A percentile compares a stretch with the other conserved stretches of the same genome.
Evolutionary conservation across 2,888 invertebrate genomes (phyloP).

Genomic region (Pyrocoelia pectoralis): DNA sequence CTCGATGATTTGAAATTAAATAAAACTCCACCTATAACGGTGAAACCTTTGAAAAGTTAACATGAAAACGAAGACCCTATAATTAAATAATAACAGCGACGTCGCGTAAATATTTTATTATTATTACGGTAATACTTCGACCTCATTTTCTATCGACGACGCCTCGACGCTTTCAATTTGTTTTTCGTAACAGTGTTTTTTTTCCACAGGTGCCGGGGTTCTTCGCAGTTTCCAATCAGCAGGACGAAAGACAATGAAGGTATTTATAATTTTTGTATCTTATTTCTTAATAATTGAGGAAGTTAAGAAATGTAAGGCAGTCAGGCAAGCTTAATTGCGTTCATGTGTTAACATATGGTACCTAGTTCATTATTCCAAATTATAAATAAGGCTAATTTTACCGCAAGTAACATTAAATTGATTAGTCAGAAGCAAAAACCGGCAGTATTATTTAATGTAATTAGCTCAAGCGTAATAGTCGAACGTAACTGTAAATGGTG

Average conservation of each 20-base stretch:
- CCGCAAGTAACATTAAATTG: not conserved
- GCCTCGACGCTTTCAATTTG: not conserved
- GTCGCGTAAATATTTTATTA: too few species aligned
- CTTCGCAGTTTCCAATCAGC: not conserved
- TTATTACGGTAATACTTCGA: not conserved
- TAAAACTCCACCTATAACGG: too few species aligned
- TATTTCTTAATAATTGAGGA: too few species aligned
- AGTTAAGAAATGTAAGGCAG: too few species aligned
- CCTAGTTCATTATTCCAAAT: not conserved
- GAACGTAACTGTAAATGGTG: not conserved
- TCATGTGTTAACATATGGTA: not conserved
- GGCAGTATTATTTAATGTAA: not conserved
- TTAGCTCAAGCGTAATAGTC: not conserved
- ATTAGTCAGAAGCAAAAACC: not conserved
- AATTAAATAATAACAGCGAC: too few species aligned
- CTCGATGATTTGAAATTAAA: too few species aligned
- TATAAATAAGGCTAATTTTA: not conserved
- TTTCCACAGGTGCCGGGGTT: not conserved
- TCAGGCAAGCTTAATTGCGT: not conserved
- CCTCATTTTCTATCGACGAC: conserved; percentile 1
- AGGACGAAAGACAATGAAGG: not conserved
- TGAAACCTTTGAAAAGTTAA: too few species aligned
- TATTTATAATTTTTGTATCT: not conserved
- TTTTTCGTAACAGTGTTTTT: not conserved
- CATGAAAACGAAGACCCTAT: too few species aligned